phyloP scores from a whole-genome alignment of 2,797 vertebrate genomes.

The Hirundo rustica region DNA sequence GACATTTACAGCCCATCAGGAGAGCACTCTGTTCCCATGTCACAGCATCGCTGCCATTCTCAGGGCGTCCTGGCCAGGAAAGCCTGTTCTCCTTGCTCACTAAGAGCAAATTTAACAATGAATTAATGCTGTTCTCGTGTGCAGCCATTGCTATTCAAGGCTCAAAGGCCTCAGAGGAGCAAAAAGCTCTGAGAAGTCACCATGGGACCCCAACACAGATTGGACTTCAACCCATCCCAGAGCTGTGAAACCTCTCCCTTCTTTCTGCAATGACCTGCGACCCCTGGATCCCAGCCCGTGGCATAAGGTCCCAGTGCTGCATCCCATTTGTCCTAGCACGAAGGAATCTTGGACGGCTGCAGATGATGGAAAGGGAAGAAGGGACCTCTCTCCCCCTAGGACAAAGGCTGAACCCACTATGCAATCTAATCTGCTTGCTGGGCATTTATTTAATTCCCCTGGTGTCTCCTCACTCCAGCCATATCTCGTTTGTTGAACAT shows the following conservation, averaged over 20 bases:
- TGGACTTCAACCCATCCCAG: not conserved
- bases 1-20: constrained; percentile 6
- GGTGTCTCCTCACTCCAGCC: not conserved
- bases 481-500: constrained; percentile 13
- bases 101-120: not conserved
- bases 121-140: not conserved
- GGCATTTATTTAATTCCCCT: constrained; percentile 46
- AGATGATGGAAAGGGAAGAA: constrained; percentile 15
- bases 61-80: not conserved
- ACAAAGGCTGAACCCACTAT: constrained; percentile 30
- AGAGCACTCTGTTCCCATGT: not conserved
- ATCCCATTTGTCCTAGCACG: not conserved
- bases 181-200: not conserved
- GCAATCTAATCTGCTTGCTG: constrained; percentile 28
- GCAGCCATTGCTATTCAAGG: not conserved
- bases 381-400: not conserved
- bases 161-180: not conserved
- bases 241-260: constrained; percentile 33
- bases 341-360: constrained; percentile 35
- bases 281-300: not conserved
- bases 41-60: not conserved
- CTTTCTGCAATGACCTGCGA: not conserved
- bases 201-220: not conserved
- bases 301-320: constrained; percentile 24
- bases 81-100: not conserved